A percentile compares a stretch with the other conserved stretches of the same genome.
These are phyloP conservation scores for Ceratosolen solmsi DNA, from an alignment of 1,140 invertebrate genomes.

Conservation along the genomic window DNA sequence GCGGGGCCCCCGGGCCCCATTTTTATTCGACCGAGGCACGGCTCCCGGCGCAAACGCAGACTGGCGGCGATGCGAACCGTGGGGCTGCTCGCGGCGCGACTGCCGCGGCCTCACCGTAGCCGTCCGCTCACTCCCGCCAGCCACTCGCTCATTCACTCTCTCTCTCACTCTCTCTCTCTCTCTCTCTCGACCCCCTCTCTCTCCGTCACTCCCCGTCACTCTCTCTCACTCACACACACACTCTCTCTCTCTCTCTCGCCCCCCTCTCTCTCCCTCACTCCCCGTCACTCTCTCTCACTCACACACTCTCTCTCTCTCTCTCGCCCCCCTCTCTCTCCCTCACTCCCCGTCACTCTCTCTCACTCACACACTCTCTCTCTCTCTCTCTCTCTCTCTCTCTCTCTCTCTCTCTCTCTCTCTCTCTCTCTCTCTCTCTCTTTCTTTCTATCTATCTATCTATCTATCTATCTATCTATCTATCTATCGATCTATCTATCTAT, in stretches of 20 bases:
- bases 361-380: no score
- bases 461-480: no score
- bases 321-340: neutral
- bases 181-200: neutral
- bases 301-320: no score
- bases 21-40: neutral
- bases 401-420: no score
- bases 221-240: neutral
- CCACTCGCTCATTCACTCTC: neutral
- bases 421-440: no score
- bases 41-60: neutral
- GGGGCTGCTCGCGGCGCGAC: constrained; percentile 44
- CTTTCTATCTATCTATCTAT: no score
- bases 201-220: neutral
- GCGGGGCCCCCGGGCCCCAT: neutral
- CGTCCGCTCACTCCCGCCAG: neutral
- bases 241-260: neutral
- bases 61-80: neutral
- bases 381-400: no score
- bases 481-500: no score
- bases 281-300: neutral
- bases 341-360: neutral
- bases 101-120: constrained; percentile 7
- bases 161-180: neutral
- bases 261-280: neutral